Base-by-base conservation (phyloP, 2,113 vertebrate species). In the Ammospiza nelsoni region DNA sequence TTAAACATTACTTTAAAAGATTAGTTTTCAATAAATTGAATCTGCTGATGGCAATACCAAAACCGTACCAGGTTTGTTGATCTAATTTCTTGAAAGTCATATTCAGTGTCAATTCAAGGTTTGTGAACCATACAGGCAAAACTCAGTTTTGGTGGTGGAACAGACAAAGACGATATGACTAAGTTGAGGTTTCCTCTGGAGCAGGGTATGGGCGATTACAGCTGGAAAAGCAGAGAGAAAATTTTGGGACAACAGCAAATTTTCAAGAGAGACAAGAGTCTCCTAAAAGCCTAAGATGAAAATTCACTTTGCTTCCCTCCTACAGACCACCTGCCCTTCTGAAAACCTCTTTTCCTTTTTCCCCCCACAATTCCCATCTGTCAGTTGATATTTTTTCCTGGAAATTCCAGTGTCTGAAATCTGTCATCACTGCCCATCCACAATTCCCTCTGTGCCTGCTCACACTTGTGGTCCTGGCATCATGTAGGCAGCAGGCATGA, bases 1-100 rank as follows among this genome's bases (percentile, higher is more conserved):
- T 89, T 92, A 91, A 93, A 91, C 77, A 77, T 67, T 84, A 55
- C 20, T 69, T 79, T n/a, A 55, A 91, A 87, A 87, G 17, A 86
- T 80, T 61, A 81, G 8, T 52, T 92, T 75, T 65, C 71, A 95
- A 46, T 15, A 80, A 89, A 57, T 8, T 31, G 21, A 73, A 6
- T 66, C 3, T 27, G 19, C 37, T 77, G 28, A 52, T 69, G 16
- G 5, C 28, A 91, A 57, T 71, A 74, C 21, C 15, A 81, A 86
- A 91, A 78, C 9, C 13, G 3, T 63, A 59, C 4, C 20, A 69
- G 4, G 12, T 85, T 76, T 94, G 22, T 33, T 62, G 22, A 65
- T n/a, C 28, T 9, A 58, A 67, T 57, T 63, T 21, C 20, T 71
- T 76, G 59, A 80, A 91, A 90, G 59, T 91, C 59, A 80, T 43